Percentiles rank a stretch among this genome's conserved stretches.
Evolutionary conservation across 2,113 vertebrate genomes (phyloP).

Genomic region (Vombatus ursinus): DNA sequence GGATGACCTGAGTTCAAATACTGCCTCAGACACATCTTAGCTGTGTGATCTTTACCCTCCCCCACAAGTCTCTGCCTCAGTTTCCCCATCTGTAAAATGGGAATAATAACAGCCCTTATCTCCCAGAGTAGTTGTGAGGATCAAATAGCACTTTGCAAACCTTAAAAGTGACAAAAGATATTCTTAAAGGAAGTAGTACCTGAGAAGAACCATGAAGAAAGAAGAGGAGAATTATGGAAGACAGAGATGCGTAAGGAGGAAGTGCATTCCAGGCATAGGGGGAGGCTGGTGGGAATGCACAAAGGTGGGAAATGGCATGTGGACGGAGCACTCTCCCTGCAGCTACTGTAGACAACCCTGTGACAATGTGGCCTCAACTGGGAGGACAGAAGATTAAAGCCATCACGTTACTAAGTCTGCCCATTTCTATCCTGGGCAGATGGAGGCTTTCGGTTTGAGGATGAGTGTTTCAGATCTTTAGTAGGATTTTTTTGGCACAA

Average conservation of each 20-base stretch:
- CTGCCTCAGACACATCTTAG: not conserved
- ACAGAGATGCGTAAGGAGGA: not conserved
- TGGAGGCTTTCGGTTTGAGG: not conserved
- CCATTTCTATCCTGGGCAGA: not conserved
- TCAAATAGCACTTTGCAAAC: not conserved
- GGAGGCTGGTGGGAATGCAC: not conserved
- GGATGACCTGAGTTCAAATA: not conserved
- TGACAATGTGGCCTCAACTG: not conserved
- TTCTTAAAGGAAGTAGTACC: not conserved
- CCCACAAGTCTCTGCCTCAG: not conserved
- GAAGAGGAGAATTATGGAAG: not conserved
- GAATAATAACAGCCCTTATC: not conserved
- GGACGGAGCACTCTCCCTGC: not conserved
- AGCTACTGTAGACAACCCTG: not conserved
- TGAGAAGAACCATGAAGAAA: not conserved
- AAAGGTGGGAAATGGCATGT: not conserved
- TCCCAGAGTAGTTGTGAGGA: not conserved
- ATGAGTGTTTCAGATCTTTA: not conserved
- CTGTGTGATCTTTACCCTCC: not conserved
- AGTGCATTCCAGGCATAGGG: not conserved
- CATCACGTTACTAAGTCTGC: not conserved
- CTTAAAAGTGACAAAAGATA: not conserved
- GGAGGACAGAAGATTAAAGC: too few relatives aligned
- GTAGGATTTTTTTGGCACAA: not conserved
- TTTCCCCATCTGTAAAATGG: not conserved